Evolutionary conservation across 2,888 invertebrate species (phyloP), one percentile per base, ranked within the genome.

Genomic region (Plebejus argus): DNA sequence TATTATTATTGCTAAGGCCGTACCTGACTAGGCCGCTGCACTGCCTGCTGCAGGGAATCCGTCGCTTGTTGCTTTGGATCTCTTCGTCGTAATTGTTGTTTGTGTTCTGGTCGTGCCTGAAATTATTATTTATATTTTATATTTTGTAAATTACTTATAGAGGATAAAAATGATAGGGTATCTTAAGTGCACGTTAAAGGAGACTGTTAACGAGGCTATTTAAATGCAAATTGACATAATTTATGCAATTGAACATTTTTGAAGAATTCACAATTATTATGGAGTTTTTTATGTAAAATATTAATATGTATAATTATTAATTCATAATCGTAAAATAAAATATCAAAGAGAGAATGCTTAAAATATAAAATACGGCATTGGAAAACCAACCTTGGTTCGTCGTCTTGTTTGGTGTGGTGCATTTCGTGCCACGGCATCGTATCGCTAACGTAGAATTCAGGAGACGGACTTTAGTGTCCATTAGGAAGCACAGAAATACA

Each of bases 381-480:
- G 4, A 39, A 18, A 39, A 76, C 76, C 66, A 58, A 61, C 61
- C 66, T 66, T 39, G n/a, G 8, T 45, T 45, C 28, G 10, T 76
- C 66, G 39, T 58, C 76, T 66, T 35, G 18, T 18, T 76, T 76
- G 39, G 33, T 85, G 80, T 89, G 85, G 82, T 94, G 84, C 85
- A 95, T 95, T 86, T 94, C 92, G 88, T 95, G 95, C 95, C 95
- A 96, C 79, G 95, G 94, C 85, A 91, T 93, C 84, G 94, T 92
- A 81, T 94, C 92, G 85, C 92, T 93, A 86, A 94, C 95, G 83
- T 95, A 91, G 88, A 93, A 94, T 82, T 95, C 95, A 15, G 95
- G 94, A 45, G 94, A 94, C 5, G 94, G 94, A 87, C 95, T 94
- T 72, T 86, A 84, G 85, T 75, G 53, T 82, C 79, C 81, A 80